These are phyloP conservation scores for Anser brachyrhynchus DNA, from an alignment of 2,113 vertebrate species.

Conservation along the genomic window DNA sequence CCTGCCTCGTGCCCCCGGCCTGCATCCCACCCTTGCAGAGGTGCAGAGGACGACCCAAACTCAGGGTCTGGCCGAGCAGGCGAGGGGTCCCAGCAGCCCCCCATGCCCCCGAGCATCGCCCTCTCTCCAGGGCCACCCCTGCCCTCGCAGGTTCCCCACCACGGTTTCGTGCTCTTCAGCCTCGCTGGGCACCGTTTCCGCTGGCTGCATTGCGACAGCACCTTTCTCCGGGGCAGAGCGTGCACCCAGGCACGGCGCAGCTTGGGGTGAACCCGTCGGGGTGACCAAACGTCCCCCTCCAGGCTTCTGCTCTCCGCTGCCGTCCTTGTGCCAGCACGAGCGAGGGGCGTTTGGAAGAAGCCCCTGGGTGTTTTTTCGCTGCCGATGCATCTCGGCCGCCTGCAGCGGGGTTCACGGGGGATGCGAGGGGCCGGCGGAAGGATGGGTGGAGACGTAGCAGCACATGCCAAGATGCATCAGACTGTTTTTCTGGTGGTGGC, in stretches of 20 bases:
- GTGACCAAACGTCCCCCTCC: too few species aligned
- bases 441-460: constrained; percentile 31
- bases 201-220: accelerated
- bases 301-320: too few species aligned
- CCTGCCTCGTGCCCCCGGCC: not conserved
- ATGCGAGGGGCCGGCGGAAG: not conserved
- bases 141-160: accelerated
- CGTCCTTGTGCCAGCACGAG: too few species aligned
- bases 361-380: too few species aligned
- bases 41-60: accelerated
- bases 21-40: not conserved
- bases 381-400: too few species aligned
- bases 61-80: not conserved
- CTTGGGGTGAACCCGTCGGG: too few species aligned
- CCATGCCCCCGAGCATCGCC: accelerated
- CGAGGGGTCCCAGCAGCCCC: accelerated
- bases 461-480: constrained; percentile 46
- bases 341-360: too few species aligned
- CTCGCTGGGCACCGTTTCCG: accelerated
- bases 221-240: not conserved
- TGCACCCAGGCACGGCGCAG: too few species aligned
- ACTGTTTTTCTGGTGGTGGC: constrained; percentile 25
- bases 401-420: too few species aligned
- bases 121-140: accelerated
- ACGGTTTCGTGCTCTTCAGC: accelerated